Base-by-base conservation (phyloP, 2,888 invertebrate genomes). In the Nemoura dubitans region DNA sequence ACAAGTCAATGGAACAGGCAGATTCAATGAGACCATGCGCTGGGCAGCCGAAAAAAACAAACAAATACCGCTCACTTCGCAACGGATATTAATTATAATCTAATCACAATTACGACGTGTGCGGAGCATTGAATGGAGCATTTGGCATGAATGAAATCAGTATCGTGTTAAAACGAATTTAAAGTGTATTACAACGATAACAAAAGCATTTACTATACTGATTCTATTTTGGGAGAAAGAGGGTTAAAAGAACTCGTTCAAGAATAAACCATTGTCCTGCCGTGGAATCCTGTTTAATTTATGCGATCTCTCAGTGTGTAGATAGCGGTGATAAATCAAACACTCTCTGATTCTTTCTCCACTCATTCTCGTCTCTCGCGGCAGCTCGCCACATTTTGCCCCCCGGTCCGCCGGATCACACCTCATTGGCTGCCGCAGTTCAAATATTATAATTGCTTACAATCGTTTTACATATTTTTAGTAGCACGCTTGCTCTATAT, bases 381-480 rank as follows among this genome's bases (percentile, higher is more conserved):
- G 5, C 81, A 30, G n/a, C 16, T 81, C 21, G 81, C 81, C 30
- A 81, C 26, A 81, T 28, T 30, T 28, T 59, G 28, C 59, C 29
- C 76, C 7, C 84, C 84, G 59, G 26, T 21, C 36, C 84, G 10
- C 84, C 26, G n/a, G n/a, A 14, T 26, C 59, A 16, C 84, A 84
- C 28, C 84, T 26, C 84, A 27, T 84, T 76, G 59, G 59, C 29
- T 21, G 30, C 26, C 59, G 28, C 84, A 81, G 59, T 59, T 76
- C 43, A 84, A 76, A 59, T 84, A 84, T 84, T 84, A 84, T 84
- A 84, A 84, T 84, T 76, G 84, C 29, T 84, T 84, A 84, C 84
- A 84, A 84, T 43, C 76, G 28, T 25, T 84, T 84, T 84, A 26
- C 84, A 84, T 84, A 84, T 76, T 84, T 84, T 84, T 81, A 81